Base-by-base conservation (phyloP, 2,797 vertebrate genomes). In the Xiphophorus birchmanni region DNA sequence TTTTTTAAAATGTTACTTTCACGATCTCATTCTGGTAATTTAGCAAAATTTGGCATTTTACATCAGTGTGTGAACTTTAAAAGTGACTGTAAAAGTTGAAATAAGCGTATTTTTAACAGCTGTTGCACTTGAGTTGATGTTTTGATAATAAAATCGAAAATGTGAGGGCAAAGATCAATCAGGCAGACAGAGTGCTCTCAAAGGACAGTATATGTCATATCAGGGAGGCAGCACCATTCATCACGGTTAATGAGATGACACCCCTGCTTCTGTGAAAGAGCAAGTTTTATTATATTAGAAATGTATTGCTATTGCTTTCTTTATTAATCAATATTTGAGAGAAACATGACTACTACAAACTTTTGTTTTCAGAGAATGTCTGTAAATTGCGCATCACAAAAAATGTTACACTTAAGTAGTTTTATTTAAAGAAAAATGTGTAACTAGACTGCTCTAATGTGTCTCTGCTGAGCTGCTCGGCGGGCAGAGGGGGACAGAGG, bases 401-500 rank as follows among this genome's bases (percentile, higher is more conserved):
- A 15, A 0, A 26, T 17, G 21, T 44, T 1, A 63, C 5, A 13
- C 54, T 8, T 21, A 23, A 21, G 37, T 63, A 26, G 6, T 44
- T 26, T 77, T 81, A 48, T 80, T 80, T 74, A 37, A 52, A 82
- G 52, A 77, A 76, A 83, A 76, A 76, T 45, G 21, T 79, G 48
- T 12, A 1, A 1, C 48, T 52, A 60, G 63, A 50, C 26, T 83
- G 23, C 81, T 86, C 52, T 72, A 58, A 54, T 56, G 67, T 40
- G 82, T 78, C 81, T 87, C 78, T 87, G 87, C 81, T 84, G 91
- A 88, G 91, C 89, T 47, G 85, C 88, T 58, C 89, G 78, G 89
- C 84, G 88, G 82, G 85, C 87, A 91, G 78, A 91, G 86, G 76
- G 89, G 89, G 89, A 92, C 90, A 90, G 91, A 88, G 85, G 89